phyloP scores from a whole-genome alignment of 2,113 vertebrate genomes.

The Microtus pennsylvanicus region DNA sequence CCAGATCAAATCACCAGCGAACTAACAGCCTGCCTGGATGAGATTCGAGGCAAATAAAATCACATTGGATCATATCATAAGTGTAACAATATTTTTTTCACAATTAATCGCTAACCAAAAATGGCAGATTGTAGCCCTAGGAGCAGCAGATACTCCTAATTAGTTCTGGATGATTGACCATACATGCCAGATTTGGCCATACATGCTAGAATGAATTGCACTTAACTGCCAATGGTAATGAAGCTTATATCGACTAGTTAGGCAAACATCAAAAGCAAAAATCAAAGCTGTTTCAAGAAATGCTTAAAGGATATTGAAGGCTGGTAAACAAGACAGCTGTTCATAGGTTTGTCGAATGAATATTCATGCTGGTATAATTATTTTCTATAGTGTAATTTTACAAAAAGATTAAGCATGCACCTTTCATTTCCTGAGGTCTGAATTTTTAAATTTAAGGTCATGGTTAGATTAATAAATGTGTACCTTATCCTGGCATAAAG shows the following conservation, averaged over 20 bases:
- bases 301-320: constrained; percentile 10
- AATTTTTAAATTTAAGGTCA: constrained; percentile 32
- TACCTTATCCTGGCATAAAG: background rate
- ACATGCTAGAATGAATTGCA: constrained; percentile 22
- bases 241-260: constrained; percentile 57
- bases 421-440: background rate
- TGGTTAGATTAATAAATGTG: constrained; percentile 56
- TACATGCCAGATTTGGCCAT: constrained; percentile 54
- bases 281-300: constrained; percentile 54
- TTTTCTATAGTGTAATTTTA: background rate
- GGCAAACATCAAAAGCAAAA: constrained; percentile 57
- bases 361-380: background rate
- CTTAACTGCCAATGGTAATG: constrained; percentile 60
- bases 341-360: background rate
- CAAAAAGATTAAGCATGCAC: background rate
- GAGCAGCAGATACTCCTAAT: constrained; percentile 50
- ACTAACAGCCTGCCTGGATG: constrained; percentile 20
- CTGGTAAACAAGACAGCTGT: constrained; percentile 4
- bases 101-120: constrained; percentile 74
- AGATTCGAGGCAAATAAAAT: constrained; percentile 61
- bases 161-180: constrained; percentile 59
- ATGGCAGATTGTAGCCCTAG: constrained; percentile 57
- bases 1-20: constrained; percentile 52
- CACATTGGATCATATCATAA: constrained; percentile 49
- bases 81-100: constrained; percentile 22